A percentile compares a stretch with the other conserved stretches of the same genome.
Conservation (phyloP, 2,888 invertebrate genomes). For the Pogonocherus hispidulus region DNA sequence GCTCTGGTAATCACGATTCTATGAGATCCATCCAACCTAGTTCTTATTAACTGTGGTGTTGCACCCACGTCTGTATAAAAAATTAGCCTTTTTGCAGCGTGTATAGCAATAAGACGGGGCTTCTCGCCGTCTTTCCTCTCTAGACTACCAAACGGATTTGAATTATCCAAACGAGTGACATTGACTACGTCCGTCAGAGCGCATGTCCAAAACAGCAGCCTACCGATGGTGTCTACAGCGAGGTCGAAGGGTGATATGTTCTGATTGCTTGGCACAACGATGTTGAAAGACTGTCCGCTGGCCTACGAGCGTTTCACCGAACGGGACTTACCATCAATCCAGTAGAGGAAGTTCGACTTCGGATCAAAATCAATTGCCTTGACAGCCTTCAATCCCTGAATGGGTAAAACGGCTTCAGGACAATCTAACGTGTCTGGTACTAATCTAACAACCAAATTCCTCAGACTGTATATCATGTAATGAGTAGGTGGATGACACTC, state of each 20-base stretch:
- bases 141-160: constrained; percentile 77
- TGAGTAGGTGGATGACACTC: constrained; percentile 86
- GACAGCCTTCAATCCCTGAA: constrained; percentile 83
- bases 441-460: constrained; percentile 85
- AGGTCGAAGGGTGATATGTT: constrained; percentile 84
- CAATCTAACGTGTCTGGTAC: constrained; percentile 85
- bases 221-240: constrained; percentile 87
- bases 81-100: constrained; percentile 83
- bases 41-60: constrained; percentile 79
- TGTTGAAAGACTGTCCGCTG: constrained; percentile 69
- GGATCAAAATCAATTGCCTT: constrained; percentile 92
- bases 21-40: constrained; percentile 83
- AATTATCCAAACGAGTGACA: constrained; percentile 83
- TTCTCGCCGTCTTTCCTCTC: constrained; percentile 83
- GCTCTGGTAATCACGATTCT: constrained; percentile 78
- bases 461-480: constrained; percentile 89
- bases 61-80: constrained; percentile 86
- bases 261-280: constrained; percentile 71
- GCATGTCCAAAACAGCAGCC: constrained; percentile 92
- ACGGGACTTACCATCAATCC: constrained; percentile 86
- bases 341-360: constrained; percentile 77
- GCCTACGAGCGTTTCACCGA: constrained; percentile 79
- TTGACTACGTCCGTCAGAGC: constrained; percentile 88
- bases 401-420: constrained; percentile 84
- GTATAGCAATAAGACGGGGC: constrained; percentile 87